Percentiles rank a stretch among this genome's conserved stretches.
These are phyloP conservation scores for Troides aeacus DNA, from an alignment of 2,888 invertebrate species.

Conservation along the genomic window DNA sequence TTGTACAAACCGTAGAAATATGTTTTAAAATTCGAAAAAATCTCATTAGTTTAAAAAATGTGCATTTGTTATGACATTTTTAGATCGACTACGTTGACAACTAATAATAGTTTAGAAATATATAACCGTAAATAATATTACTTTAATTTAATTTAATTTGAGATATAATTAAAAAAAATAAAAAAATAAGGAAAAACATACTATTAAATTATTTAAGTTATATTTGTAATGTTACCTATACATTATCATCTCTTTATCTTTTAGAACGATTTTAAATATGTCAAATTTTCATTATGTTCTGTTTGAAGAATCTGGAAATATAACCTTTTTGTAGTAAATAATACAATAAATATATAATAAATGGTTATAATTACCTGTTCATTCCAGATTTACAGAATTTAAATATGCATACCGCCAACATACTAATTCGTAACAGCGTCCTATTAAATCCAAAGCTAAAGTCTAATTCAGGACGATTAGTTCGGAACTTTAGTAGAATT, in stretches of 20 bases:
- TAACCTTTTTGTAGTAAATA: slow-evolving; percentile 53
- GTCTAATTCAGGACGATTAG: slow-evolving; percentile 46
- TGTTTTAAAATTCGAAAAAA: slow-evolving; percentile 26
- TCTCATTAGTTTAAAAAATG: slow-evolving; percentile 25
- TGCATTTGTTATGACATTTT: slow-evolving; percentile 23
- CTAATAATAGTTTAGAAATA: too few relatives aligned
- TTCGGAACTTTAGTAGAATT: slow-evolving; percentile 66
- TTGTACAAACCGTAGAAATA: slow-evolving; percentile 10
- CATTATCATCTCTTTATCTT: neutral
- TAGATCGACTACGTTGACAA: neutral
- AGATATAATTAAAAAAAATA: too few relatives aligned
- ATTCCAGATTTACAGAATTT: slow-evolving; percentile 27
- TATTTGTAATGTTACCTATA: neutral
- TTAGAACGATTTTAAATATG: slow-evolving; percentile 16
- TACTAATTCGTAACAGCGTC: slow-evolving; percentile 58
- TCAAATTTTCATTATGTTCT: slow-evolving; percentile 32
- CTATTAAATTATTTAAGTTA: neutral
- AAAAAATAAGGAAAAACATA: too few relatives aligned
- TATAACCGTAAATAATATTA: too few relatives aligned
- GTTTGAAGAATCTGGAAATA: slow-evolving; percentile 68
- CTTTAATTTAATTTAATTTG: too few relatives aligned
- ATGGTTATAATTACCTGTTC: slow-evolving; percentile 44
- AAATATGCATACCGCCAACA: slow-evolving; percentile 67
- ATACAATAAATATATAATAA: slow-evolving; percentile 38
- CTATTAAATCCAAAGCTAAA: slow-evolving; percentile 57